Evolutionary conservation across 2,888 invertebrate genomes (phyloP), one percentile per base, ranked within the genome.

Genomic region (Anarsia innoxiella): DNA sequence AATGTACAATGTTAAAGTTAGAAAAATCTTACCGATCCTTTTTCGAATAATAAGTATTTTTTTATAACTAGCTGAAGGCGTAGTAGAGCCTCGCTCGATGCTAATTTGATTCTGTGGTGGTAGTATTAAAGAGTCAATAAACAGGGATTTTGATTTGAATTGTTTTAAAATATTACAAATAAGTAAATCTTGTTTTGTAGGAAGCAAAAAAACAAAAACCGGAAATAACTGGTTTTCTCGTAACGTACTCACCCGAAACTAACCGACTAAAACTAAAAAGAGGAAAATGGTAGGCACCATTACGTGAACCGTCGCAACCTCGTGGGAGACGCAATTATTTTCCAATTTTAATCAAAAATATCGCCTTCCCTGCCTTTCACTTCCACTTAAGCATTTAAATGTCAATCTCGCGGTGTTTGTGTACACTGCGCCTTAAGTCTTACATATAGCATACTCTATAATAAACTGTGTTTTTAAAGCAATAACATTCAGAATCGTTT

Each of bases 291-390:
- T 46, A 42, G 56, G 55, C 54, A 56, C 56, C 59, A 78, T 79
- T 78, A 75, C 62, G 49, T 55, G 62, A 65, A 62, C 62, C 45
- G 52, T 51, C 56, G 44, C 54, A 61, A 64, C 71, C 66, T 70
- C 83, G 80, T 82, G 83, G 80, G 83, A 84, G 82, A 80, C 71
- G 73, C 83, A 82, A 84, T 84, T 83, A 84, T 84, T 75, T 79
- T 82, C 75, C 79, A 83, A 83, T 84, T 84, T 83, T 82, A 83
- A 83, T 84, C 80, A 79, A 82, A 83, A 83, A 82, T 79, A 78
- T 75, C 70, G 67, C 72, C 71, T 72, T 70, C 69, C 67, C 67
- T 67, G 67, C 75, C 76, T 83, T 83, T 84, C 83, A 77, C 83
- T 80, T 83, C 83, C 79, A 78, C 76, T 79, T 78, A 78, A 76